Conservation (phyloP, 2,888 invertebrate genomes). For the Plagodis dolabraria region DNA sequence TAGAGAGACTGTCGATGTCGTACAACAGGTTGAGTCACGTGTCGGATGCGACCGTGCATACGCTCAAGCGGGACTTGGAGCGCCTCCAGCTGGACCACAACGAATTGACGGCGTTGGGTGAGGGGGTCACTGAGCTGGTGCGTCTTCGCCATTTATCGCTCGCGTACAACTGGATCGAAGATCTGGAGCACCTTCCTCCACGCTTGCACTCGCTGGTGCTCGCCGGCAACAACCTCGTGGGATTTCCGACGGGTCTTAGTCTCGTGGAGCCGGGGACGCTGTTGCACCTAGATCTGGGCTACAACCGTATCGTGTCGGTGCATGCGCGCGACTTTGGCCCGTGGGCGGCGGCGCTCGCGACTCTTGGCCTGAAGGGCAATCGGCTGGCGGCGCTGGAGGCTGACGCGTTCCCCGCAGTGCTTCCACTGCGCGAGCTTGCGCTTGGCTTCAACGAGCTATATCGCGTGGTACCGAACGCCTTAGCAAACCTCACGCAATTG, state of each 20-base stretch:
- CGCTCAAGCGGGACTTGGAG: conserved; percentile 88
- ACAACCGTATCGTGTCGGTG: conserved; percentile 90
- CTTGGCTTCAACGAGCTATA: conserved; percentile 94
- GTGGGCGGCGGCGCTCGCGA: conserved; percentile 90
- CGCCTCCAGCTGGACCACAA: conserved; percentile 92
- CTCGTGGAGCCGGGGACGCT: conserved; percentile 86
- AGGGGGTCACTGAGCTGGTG: conserved; percentile 84
- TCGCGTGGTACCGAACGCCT: conserved; percentile 87
- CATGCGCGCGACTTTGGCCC: conserved; percentile 87
- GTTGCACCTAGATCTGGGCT: conserved; percentile 90
- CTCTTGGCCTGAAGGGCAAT: conserved; percentile 91
- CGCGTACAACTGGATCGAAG: conserved; percentile 89
- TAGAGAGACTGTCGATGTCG: conserved; percentile 90
- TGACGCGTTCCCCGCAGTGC: conserved; percentile 88
- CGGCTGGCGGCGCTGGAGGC: conserved; percentile 87
- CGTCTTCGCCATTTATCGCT: conserved; percentile 89
- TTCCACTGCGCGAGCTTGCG: conserved; percentile 91
- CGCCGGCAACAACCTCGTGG: conserved; percentile 89
- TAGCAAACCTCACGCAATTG: conserved; percentile 88
- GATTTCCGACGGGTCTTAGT: conserved; percentile 87
- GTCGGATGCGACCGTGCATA: conserved; percentile 87
- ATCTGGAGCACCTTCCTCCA: conserved; percentile 79
- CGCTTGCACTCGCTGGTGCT: conserved; percentile 88
- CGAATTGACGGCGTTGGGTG: conserved; percentile 86
- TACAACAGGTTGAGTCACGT: conserved; percentile 88